Percentiles rank a stretch among this genome's conserved stretches.
phyloP scores from a whole-genome alignment of 2,888 invertebrate species.

The Cecidostiba fungosa region DNA sequence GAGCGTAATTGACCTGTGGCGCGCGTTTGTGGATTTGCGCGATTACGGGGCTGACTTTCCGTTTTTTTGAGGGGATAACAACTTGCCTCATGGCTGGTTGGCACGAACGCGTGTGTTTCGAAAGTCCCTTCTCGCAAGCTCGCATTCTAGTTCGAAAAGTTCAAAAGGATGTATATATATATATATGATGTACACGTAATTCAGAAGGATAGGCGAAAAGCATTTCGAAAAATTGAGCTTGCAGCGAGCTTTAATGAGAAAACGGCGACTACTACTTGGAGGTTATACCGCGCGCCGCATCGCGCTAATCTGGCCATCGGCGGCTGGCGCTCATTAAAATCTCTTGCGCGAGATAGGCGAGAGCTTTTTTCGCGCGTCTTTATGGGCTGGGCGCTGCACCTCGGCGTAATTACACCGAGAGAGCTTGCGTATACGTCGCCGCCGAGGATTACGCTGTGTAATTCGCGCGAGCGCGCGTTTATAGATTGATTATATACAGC shows the following conservation, averaged over 20 bases:
- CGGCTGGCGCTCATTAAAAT: conserved; percentile 49
- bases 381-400: not conserved
- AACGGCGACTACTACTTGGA: not conserved
- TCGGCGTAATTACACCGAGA: not conserved
- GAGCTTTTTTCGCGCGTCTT: not conserved
- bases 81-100: not conserved
- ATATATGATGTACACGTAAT: not conserved
- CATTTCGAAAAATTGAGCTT: not conserved
- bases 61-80: not conserved
- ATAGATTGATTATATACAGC: too few relatives aligned
- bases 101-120: not conserved
- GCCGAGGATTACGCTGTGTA: not conserved
- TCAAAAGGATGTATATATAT: not conserved
- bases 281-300: not conserved
- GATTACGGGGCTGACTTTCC: conserved; percentile 1
- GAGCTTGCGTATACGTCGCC: not conserved
- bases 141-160: not conserved
- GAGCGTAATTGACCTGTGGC: conserved; percentile 1
- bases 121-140: not conserved
- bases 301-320: not conserved
- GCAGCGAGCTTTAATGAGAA: not conserved
- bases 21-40: conserved; percentile 11
- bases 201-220: not conserved
- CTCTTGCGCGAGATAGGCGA: conserved; percentile 13
- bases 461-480: not conserved